Conservation (phyloP, 2,888 invertebrate genomes). For the Tyria jacobaeae region DNA sequence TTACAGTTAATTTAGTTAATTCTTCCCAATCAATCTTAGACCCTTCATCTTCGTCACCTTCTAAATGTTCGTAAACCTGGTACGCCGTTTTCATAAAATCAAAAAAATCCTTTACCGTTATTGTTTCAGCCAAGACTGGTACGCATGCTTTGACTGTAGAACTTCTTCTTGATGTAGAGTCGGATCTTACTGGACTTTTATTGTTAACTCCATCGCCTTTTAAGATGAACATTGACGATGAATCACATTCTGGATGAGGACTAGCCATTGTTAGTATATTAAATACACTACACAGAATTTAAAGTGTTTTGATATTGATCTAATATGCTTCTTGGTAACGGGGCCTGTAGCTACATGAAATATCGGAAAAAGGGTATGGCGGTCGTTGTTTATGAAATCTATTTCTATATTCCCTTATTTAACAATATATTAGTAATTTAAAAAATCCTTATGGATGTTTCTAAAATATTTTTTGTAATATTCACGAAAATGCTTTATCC, state of each 20-base stretch:
- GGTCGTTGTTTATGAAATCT: slow-evolving; percentile 11
- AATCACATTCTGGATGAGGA: slow-evolving; percentile 68
- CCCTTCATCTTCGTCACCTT: slow-evolving; percentile 76
- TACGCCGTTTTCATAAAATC: slow-evolving; percentile 91
- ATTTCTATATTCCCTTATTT: slow-evolving; percentile 2
- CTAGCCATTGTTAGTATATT: slow-evolving; percentile 67
- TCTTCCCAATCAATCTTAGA: slow-evolving; percentile 84
- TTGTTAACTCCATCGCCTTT: slow-evolving; percentile 59
- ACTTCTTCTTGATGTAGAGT: slow-evolving; percentile 61
- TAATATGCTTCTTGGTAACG: slow-evolving; percentile 58
- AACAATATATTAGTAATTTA: slow-evolving; percentile 28
- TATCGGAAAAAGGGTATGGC: slow-evolving; percentile 2
- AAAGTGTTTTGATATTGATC: slow-evolving; percentile 58
- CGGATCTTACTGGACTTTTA: slow-evolving; percentile 56
- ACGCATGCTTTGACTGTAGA: slow-evolving; percentile 56
- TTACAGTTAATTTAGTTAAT: slow-evolving; percentile 79
- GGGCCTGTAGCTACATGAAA: not conserved
- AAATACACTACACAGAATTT: slow-evolving; percentile 35
- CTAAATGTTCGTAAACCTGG: slow-evolving; percentile 87
- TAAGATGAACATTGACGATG: slow-evolving; percentile 75
- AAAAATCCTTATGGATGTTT: slow-evolving; percentile 16
- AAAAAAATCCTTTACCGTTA: slow-evolving; percentile 90
- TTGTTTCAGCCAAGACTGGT: slow-evolving; percentile 84
- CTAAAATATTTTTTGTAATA: slow-evolving; percentile 35
- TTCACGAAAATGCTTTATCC: slow-evolving; percentile 37